Percentiles rank a stretch among this genome's conserved stretches.
Conservation (phyloP, 2,888 invertebrate genomes). For the Amorpha juglandis region DNA sequence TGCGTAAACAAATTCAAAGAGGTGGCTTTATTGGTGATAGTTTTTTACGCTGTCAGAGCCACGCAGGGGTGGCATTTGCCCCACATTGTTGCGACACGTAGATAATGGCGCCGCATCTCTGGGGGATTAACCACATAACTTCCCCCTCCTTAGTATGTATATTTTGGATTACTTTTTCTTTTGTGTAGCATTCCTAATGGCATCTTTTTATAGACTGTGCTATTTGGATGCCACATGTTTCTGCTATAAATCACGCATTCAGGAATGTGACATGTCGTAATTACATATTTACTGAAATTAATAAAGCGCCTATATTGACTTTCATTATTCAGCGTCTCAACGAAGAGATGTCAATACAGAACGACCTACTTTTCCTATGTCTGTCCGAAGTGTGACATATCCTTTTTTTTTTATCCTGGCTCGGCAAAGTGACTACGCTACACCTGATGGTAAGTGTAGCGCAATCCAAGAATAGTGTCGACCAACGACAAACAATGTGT, state of each 20-base stretch:
- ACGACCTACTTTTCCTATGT: conserved; percentile 30
- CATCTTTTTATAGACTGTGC: conserved; percentile 18
- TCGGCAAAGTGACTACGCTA: no score
- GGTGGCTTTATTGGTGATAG: conserved; percentile 16
- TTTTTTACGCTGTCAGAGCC: conserved; percentile 15
- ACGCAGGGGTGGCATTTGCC: conserved; percentile 51
- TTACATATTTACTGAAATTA: neutral
- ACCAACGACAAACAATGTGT: no score
- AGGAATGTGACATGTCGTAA: conserved; percentile 15
- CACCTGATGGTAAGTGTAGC: no score
- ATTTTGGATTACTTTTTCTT: conserved; percentile 33
- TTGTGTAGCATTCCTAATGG: conserved; percentile 22
- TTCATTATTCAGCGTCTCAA: conserved; percentile 35
- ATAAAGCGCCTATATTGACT: conserved; percentile 10
- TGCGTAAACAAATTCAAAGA: conserved; percentile 14
- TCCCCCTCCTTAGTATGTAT: conserved; percentile 32
- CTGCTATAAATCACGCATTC: conserved; percentile 5
- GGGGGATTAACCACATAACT: conserved; percentile 42
- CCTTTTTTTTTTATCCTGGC: no score
- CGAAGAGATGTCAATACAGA: conserved; percentile 41
- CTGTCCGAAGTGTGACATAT: neutral
- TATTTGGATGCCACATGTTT: conserved; percentile 19
- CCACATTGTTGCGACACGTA: conserved; percentile 53
- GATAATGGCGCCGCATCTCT: conserved; percentile 49
- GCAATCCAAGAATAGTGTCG: no score